Conservation (phyloP, 2,797 vertebrate genomes). For the Danio choprae region DNA sequence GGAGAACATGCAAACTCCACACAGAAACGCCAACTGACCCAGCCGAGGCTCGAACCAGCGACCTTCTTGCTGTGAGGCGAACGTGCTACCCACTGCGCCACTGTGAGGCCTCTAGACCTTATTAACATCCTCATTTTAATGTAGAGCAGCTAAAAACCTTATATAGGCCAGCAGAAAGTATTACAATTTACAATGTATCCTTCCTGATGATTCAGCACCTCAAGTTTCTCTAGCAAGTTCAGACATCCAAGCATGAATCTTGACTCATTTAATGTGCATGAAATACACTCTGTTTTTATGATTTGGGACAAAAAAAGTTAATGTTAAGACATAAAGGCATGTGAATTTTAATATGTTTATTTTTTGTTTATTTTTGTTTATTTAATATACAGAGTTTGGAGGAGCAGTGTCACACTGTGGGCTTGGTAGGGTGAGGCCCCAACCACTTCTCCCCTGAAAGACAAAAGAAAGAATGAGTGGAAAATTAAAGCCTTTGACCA, state of each 20-base stretch:
- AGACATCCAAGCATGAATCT: background rate
- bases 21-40: no score
- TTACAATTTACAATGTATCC: background rate
- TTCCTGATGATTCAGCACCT: constrained; percentile 64
- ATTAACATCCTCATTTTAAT: no score
- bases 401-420: constrained; percentile 48
- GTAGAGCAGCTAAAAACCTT: background rate
- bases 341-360: no score
- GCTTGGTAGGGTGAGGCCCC: constrained; percentile 80
- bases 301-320: background rate
- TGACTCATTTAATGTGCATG: background rate
- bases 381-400: no score
- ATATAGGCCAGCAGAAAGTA: background rate
- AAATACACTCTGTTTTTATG: background rate
- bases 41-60: no score
- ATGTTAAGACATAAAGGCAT: no score
- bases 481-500: background rate
- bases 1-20: no score
- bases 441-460: constrained; percentile 90
- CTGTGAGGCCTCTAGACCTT: no score
- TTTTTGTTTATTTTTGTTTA: no score
- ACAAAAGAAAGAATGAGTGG: constrained; percentile 42
- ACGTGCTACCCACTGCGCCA: no score
- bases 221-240: background rate
- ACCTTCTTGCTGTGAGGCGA: no score